Conservation (phyloP, 2,797 vertebrate species). For the Phalanger gymnotis region DNA sequence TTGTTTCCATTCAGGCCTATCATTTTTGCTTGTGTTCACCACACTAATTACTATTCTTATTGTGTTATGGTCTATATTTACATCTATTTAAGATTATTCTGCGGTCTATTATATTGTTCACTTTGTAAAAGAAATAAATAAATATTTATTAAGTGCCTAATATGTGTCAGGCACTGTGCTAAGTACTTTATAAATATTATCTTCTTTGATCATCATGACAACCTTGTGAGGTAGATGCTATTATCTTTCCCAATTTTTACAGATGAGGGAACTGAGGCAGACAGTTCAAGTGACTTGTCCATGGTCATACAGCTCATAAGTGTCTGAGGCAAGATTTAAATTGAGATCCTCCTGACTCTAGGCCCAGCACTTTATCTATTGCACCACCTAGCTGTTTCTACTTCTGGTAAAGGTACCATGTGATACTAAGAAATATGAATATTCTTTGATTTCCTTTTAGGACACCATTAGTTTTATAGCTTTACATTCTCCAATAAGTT, state of each 20-base stretch:
- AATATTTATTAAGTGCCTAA: background rate
- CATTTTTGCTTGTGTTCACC: background rate
- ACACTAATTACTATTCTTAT: background rate
- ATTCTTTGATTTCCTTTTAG: background rate
- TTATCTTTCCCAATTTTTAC: too few relatives aligned
- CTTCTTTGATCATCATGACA: background rate
- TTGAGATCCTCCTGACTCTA: too few relatives aligned
- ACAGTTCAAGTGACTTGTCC: too few relatives aligned
- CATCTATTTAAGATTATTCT: background rate
- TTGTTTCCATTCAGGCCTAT: background rate
- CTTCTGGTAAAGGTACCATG: background rate
- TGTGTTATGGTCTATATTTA: background rate
- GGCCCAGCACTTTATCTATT: too few relatives aligned
- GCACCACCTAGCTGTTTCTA: background rate
- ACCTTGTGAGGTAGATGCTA: too few relatives aligned
- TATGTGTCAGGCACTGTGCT: background rate
- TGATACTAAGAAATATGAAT: background rate
- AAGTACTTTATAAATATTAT: background rate
- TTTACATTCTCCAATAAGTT: background rate
- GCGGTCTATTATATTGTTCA: background rate
- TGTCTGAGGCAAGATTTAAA: too few relatives aligned
- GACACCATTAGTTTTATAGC: background rate
- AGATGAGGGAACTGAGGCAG: too few relatives aligned
- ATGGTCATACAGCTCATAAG: too few relatives aligned
- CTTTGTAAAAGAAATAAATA: background rate